Percentiles rank a stretch among this genome's conserved stretches.
These are phyloP conservation scores for Drosophila micromelanica DNA, from an alignment of 1,140 invertebrate species.

Conservation along the genomic window DNA sequence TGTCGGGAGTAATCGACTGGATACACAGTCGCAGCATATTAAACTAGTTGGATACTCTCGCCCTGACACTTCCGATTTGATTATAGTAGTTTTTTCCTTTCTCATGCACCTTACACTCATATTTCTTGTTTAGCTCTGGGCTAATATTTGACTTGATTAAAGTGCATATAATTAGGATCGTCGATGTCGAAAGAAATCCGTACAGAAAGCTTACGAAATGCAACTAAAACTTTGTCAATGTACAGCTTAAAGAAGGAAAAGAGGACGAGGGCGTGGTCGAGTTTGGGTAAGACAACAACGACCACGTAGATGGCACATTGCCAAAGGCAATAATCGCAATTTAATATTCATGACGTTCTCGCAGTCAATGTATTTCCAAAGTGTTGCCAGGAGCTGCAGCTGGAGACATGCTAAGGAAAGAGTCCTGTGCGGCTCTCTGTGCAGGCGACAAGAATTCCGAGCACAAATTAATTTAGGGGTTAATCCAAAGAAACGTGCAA, in stretches of 20 bases:
- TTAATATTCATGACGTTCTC: slow-evolving; percentile 79
- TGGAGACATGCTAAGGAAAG: slow-evolving; percentile 31
- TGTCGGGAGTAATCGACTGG: too few species aligned
- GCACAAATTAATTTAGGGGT: neutral
- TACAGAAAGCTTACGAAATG: neutral
- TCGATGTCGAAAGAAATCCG: slow-evolving; percentile 33
- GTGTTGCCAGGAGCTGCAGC: slow-evolving; percentile 57
- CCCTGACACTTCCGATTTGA: too few species aligned
- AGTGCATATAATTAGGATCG: slow-evolving; percentile 67
- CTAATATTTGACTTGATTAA: slow-evolving; percentile 73
- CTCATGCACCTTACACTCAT: too few species aligned
- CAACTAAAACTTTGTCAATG: slow-evolving; percentile 11
- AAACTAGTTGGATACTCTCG: too few species aligned
- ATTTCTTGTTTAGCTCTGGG: slow-evolving; percentile 29
- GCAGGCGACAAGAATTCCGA: slow-evolving; percentile 44
- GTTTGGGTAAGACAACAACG: slow-evolving; percentile 9
- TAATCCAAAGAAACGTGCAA: too few species aligned
- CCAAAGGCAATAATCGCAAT: slow-evolving; percentile 80
- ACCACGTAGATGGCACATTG: slow-evolving; percentile 53
- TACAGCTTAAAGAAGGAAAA: neutral
- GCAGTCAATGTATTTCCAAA: slow-evolving; percentile 78
- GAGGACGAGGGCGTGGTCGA: neutral
- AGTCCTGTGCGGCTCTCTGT: neutral
- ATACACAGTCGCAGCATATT: too few species aligned
- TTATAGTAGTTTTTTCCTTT: too few species aligned